A percentile compares a stretch with the other conserved stretches of the same genome.
Evolutionary conservation across 2,888 invertebrate species (phyloP).

Genomic region (Campopleginae sp.): DNA sequence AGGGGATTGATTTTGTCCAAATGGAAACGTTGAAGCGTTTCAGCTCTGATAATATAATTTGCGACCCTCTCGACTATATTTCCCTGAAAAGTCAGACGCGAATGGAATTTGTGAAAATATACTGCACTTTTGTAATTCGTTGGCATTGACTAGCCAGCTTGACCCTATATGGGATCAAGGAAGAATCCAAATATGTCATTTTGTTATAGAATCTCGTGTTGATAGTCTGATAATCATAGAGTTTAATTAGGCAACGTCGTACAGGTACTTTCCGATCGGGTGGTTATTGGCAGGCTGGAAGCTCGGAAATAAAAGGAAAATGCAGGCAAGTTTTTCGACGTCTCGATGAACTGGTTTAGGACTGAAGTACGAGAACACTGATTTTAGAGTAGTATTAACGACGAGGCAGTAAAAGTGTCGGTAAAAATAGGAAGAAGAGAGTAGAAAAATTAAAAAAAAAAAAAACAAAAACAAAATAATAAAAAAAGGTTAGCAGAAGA

Average conservation of each 20-base stretch:
- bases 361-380: background rate
- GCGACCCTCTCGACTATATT: too few relatives aligned
- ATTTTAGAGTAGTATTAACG: constrained; percentile 50
- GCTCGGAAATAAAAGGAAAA: background rate
- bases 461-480: too few relatives aligned
- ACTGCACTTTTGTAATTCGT: too few relatives aligned
- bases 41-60: too few relatives aligned
- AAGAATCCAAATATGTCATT: background rate
- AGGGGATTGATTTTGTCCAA: too few relatives aligned
- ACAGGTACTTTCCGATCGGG: background rate
- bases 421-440: constrained; percentile 10
- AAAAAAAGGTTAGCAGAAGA: constrained; percentile 3
- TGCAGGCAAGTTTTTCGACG: background rate
- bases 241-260: background rate
- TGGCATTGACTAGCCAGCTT: too few relatives aligned
- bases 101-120: too few relatives aligned
- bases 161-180: background rate
- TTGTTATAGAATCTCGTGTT: background rate
- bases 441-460: background rate
- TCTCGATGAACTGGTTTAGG: background rate
- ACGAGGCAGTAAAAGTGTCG: constrained; percentile 40
- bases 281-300: background rate
- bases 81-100: too few relatives aligned
- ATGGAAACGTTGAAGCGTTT: too few relatives aligned
- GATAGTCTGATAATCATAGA: background rate